Evolutionary conservation across 2,888 invertebrate species (phyloP), one percentile per base, ranked within the genome.

Genomic region (Plebejus argus): DNA sequence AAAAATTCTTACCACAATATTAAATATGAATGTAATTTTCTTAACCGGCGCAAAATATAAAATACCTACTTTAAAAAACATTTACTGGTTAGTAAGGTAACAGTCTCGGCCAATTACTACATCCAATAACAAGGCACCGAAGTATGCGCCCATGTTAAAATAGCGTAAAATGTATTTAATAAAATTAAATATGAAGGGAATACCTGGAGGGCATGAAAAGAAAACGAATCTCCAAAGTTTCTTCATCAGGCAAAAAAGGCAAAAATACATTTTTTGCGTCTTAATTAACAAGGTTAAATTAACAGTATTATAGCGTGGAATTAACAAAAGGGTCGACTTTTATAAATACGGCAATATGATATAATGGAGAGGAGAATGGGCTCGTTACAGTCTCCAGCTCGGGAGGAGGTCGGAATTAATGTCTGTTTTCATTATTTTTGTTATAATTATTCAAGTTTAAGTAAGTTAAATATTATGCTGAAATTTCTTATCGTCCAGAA

Each of bases 281-380:
- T 79, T 87, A 82, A 85, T 85, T 85, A 82, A 82, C 79, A 79
- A 79, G 78, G 84, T 83, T 84, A 83, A 87, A 88, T 88, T 86
- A 86, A 86, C 80, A 78, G 83, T 84, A 83, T 83, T 86, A 86
- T 87, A 86, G 86, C 85, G 85, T 83, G 79, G 83, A 83, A 81
- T 83, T 80, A 82, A 80, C 81, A 80, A 78, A 78, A 77, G 78
- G 80, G 85, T 80, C 83, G 84, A 86, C 86, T 87, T 86, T 86
- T 86, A 87, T 87, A 88, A 88, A 89, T 86, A 87, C 86, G 86
- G 86, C 87, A 90, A 89, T 89, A 88, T 89, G 86, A 85, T 86
- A 86, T 88, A 87, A 87, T 87, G 88, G 87, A 87, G 85, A 88
- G 86, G 83, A 88, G 86, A 88, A 87, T 88, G 86, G 85, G 83